Evolutionary conservation across 2,113 vertebrate species (phyloP).

Genomic region (Scopus umbretta): DNA sequence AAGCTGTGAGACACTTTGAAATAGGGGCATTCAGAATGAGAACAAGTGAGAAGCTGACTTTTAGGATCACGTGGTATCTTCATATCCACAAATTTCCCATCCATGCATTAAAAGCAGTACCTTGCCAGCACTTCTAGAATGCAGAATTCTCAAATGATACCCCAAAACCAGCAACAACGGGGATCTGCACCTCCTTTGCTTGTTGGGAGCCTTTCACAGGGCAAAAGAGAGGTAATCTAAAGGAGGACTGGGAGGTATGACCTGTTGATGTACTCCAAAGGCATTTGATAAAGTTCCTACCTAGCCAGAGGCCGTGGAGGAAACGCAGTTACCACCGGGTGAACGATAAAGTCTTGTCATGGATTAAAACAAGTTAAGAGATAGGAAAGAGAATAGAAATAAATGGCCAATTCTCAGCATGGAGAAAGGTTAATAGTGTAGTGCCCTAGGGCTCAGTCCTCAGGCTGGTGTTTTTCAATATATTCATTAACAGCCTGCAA

Average conservation of each 20-base stretch:
- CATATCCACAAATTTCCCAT: background rate
- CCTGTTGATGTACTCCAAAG: background rate
- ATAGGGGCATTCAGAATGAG: too few species aligned
- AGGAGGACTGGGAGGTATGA: background rate
- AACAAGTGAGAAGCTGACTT: background rate
- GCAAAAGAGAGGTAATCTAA: background rate
- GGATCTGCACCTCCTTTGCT: background rate
- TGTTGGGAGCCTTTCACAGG: background rate
- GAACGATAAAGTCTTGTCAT: background rate
- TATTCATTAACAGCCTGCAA: background rate
- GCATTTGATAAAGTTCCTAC: background rate
- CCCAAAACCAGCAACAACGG: rapidly evolving
- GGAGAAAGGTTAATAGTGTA: conserved; percentile 34
- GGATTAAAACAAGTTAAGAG: conserved; percentile 41
- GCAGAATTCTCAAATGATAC: background rate
- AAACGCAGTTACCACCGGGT: background rate
- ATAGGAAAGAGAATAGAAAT: conserved; percentile 17
- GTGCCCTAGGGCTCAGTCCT: background rate
- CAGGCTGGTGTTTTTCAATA: background rate
- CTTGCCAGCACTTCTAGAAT: background rate
- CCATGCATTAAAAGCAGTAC: background rate
- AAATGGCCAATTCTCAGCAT: conserved; percentile 28
- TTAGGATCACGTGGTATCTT: background rate
- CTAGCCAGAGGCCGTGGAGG: background rate
- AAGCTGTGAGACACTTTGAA: background rate